Evolutionary conservation across 2,113 vertebrate genomes (phyloP).

Genomic region (Platycercus adscitus): DNA sequence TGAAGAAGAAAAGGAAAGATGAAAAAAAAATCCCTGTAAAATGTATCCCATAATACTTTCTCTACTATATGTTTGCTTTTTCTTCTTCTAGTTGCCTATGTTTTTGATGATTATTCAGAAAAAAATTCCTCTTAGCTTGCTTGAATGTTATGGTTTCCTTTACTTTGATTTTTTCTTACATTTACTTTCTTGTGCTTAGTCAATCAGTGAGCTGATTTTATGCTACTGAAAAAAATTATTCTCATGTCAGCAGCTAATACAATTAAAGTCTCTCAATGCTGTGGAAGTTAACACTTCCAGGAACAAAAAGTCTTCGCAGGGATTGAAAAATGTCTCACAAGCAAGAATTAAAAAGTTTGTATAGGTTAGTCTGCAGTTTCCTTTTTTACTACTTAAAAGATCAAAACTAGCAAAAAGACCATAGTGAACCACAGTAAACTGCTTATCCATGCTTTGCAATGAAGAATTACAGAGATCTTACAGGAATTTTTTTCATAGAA

Average conservation of each 20-base stretch:
- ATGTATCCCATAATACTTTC: background rate
- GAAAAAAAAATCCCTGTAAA: background rate
- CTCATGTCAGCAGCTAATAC: background rate
- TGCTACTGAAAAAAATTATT: background rate
- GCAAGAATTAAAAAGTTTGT: background rate
- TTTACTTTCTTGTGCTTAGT: background rate
- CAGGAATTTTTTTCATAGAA: background rate
- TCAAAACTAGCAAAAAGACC: background rate
- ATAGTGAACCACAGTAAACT: background rate
- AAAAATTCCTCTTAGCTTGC: background rate
- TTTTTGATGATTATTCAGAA: background rate
- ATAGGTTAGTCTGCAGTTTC: constrained; percentile 4
- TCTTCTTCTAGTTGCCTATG: background rate
- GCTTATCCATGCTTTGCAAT: background rate
- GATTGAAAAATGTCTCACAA: constrained; percentile 11
- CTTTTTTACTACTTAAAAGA: background rate
- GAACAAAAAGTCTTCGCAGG: background rate
- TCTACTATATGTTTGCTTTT: background rate
- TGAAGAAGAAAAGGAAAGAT: background rate
- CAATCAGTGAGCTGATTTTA: background rate
- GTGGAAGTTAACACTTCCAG: background rate
- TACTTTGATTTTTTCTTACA: background rate
- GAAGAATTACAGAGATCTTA: background rate
- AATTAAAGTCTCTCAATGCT: background rate
- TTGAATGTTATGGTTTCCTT: background rate